Conservation (phyloP, 2,113 vertebrate species). For the Indicator maculatus region DNA sequence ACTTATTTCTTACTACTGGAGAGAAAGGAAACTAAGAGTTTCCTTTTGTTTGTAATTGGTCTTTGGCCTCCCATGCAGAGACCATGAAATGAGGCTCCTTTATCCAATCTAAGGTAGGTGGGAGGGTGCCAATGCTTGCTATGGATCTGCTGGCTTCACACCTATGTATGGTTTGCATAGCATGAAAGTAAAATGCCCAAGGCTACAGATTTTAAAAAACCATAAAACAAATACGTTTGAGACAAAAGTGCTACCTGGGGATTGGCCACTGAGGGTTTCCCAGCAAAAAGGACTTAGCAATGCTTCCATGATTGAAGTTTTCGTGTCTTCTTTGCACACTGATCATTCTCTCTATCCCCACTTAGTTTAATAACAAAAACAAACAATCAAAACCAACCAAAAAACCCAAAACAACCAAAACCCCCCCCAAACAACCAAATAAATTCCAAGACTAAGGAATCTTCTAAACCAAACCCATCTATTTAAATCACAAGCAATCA, state of each 20-base stretch:
- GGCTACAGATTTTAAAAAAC: not conserved
- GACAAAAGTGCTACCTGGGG: not conserved
- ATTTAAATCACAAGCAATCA: not conserved
- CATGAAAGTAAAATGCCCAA: not conserved
- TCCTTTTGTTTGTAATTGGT: not conserved
- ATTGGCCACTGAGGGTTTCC: not conserved
- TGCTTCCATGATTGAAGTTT: not conserved
- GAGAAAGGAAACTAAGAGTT: not conserved
- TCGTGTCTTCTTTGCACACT: not conserved
- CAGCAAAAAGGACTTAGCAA: not conserved
- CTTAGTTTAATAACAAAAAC: not conserved
- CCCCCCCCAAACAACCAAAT: no score
- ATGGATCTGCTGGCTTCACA: not conserved
- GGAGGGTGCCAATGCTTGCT: not conserved
- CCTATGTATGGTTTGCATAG: not conserved
- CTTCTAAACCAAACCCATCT: not conserved
- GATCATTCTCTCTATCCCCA: fast-evolving
- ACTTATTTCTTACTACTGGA: fast-evolving
- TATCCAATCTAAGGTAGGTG: fast-evolving
- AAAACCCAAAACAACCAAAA: no score
- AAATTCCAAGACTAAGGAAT: not conserved
- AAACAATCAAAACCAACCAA: no score
- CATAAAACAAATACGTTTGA: not conserved
- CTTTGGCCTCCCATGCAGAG: not conserved
- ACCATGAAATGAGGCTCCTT: not conserved